phyloP scores from a whole-genome alignment of 2,888 invertebrate genomes.

The Schizotus pectinicornis region DNA sequence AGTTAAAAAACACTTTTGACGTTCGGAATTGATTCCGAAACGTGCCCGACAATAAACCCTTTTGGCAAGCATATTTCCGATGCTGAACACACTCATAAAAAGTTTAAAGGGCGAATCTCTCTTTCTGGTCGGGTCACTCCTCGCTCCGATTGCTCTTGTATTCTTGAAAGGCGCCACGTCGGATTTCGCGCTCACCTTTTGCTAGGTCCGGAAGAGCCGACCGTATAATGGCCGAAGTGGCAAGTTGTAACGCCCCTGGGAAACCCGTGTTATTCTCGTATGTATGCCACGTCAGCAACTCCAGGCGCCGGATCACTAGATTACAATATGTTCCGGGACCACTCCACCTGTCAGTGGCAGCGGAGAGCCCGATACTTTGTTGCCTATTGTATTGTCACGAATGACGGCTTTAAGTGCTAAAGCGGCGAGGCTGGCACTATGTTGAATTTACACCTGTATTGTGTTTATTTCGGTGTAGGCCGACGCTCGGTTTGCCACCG shows the following conservation, averaged over 20 bases:
- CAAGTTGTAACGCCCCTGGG: constrained; percentile 35
- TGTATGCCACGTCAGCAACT: constrained; percentile 43
- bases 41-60: too few relatives aligned
- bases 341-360: constrained; percentile 42
- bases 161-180: constrained; percentile 20
- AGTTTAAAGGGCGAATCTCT: constrained; percentile 9
- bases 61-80: constrained; percentile 6
- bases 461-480: constrained; percentile 12
- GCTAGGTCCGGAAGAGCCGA: constrained; percentile 19
- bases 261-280: constrained; percentile 36
- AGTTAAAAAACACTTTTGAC: too few relatives aligned
- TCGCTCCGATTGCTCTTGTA: constrained; percentile 6
- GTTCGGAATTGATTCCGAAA: too few relatives aligned
- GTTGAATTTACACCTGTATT: constrained; percentile 27
- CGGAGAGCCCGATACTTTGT: constrained; percentile 40
- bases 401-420: constrained; percentile 29
- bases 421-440: constrained; percentile 10
- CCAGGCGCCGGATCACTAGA: constrained; percentile 34
- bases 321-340: constrained; percentile 41
- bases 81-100: constrained; percentile 7
- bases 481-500: constrained; percentile 10
- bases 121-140: constrained; percentile 1
- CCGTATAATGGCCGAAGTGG: constrained; percentile 33
- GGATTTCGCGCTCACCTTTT: constrained; percentile 21
- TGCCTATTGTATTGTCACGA: constrained; percentile 42